Percentiles rank a stretch among this genome's conserved stretches.
These are phyloP conservation scores for Catalaphyllia jardinei DNA, from an alignment of 64 coral and sea anemone genomes.

Conservation along the genomic window DNA sequence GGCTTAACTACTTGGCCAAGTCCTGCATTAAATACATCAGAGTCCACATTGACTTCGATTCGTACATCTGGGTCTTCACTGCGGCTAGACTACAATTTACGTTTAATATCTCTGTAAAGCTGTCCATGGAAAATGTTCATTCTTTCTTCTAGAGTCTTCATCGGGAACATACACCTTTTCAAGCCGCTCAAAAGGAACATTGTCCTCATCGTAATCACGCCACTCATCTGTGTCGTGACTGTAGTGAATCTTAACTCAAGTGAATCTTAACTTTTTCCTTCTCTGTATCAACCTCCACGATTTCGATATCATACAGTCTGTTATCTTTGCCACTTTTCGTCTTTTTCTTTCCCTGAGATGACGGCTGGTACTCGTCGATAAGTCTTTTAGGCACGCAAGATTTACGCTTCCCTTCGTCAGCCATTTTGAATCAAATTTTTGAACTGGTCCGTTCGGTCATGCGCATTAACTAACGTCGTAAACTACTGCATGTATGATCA, in stretches of 20 bases:
- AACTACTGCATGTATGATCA: too few species aligned
- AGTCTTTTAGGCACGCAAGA: too few species aligned
- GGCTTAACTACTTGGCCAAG: too few species aligned
- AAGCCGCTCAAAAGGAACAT: conserved; percentile 18
- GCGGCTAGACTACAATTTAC: too few species aligned
- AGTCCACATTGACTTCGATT: too few species aligned
- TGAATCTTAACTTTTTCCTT: conserved; percentile 34
- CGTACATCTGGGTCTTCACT: too few species aligned
- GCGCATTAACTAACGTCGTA: too few species aligned
- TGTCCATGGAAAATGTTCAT: conserved; percentile 15
- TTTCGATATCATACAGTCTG: conserved; percentile 30
- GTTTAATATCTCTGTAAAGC: background rate
- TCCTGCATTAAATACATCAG: too few species aligned
- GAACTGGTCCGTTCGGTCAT: too few species aligned
- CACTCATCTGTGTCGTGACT: conserved; percentile 30
- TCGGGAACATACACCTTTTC: conserved; percentile 12
- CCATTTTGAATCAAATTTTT: too few species aligned
- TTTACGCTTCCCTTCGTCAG: too few species aligned
- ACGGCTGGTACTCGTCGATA: too few species aligned
- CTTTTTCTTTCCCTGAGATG: conserved; percentile 15
- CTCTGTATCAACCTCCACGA: conserved; percentile 34
- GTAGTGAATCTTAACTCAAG: conserved; percentile 46
- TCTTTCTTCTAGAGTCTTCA: conserved; percentile 21
- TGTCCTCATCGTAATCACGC: conserved; percentile 31
- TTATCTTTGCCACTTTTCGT: conserved; percentile 28